Evolutionary conservation across 2,888 invertebrate species (phyloP).

Genomic region (Acleris sparsana): DNA sequence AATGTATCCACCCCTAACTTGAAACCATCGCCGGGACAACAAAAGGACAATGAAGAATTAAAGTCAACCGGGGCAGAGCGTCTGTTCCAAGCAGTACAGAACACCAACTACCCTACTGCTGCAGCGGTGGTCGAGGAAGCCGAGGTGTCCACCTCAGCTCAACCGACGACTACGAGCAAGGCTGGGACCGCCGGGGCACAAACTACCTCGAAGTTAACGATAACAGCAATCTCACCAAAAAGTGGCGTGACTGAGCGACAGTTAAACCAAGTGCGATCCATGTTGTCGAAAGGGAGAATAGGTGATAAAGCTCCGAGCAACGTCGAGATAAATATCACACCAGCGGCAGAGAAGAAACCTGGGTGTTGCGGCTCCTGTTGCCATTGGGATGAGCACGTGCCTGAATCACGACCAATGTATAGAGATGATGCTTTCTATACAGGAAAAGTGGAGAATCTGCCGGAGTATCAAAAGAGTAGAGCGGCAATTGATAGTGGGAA

Average conservation of each 20-base stretch:
- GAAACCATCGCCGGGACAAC: slow-evolving; percentile 45
- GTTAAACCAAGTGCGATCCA: slow-evolving; percentile 66
- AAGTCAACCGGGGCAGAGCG: slow-evolving; percentile 55
- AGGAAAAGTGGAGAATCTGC: slow-evolving; percentile 63
- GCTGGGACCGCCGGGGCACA: slow-evolving; percentile 55
- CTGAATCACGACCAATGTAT: slow-evolving; percentile 71
- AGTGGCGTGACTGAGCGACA: slow-evolving; percentile 63
- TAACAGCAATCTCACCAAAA: slow-evolving; percentile 60
- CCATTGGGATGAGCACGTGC: slow-evolving; percentile 67
- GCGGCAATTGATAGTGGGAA: slow-evolving; percentile 52
- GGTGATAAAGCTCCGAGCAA: slow-evolving; percentile 46
- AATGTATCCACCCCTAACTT: slow-evolving; percentile 46
- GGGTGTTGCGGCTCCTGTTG: slow-evolving; percentile 61
- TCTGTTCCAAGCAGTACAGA: slow-evolving; percentile 56
- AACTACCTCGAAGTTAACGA: slow-evolving; percentile 56
- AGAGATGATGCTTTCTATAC: slow-evolving; percentile 75
- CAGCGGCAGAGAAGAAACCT: slow-evolving; percentile 48
- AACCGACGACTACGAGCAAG: not conserved
- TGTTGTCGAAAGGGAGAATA: slow-evolving; percentile 59
- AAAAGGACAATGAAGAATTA: slow-evolving; percentile 42
- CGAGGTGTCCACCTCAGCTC: not conserved
- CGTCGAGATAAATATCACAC: slow-evolving; percentile 46
- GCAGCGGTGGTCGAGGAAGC: slow-evolving; percentile 57
- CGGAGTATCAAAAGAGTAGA: slow-evolving; percentile 69
- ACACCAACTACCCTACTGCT: slow-evolving; percentile 65